phyloP scores from a whole-genome alignment of 2,113 vertebrate genomes.

The Platysteira castanea region DNA sequence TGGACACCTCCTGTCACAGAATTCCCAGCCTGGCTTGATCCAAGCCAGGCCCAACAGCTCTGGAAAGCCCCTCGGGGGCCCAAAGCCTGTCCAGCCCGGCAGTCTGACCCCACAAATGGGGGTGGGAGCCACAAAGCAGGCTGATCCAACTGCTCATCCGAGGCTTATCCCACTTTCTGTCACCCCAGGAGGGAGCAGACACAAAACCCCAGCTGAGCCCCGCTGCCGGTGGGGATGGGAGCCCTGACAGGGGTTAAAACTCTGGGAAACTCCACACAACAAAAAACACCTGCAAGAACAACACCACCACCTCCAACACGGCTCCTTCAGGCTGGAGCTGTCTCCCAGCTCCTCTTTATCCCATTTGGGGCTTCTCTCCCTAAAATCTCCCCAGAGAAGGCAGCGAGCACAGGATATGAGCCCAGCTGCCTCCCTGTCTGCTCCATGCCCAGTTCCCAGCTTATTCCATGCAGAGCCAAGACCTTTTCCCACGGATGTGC shows the following conservation, averaged over 20 bases:
- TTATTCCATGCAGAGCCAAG: rapidly evolving
- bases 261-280: rapidly evolving
- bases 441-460: rapidly evolving
- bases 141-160: rapidly evolving
- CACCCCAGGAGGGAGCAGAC: rapidly evolving
- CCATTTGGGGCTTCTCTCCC: rapidly evolving
- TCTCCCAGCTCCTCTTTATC: not conserved
- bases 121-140: not conserved
- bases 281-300: not conserved
- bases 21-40: not conserved
- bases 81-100: rapidly evolving
- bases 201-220: rapidly evolving
- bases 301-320: rapidly evolving
- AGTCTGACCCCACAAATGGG: not conserved
- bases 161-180: rapidly evolving
- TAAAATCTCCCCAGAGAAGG: rapidly evolving
- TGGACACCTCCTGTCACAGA: not conserved
- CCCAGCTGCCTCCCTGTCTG: rapidly evolving
- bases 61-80: rapidly evolving
- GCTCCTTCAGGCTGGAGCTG: not conserved
- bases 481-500: not conserved
- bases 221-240: rapidly evolving
- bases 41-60: not conserved
- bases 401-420: rapidly evolving
- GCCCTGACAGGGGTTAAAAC: rapidly evolving